Evolutionary conservation across 2,888 invertebrate genomes (phyloP).

Genomic region (Drosophila helvetica): DNA sequence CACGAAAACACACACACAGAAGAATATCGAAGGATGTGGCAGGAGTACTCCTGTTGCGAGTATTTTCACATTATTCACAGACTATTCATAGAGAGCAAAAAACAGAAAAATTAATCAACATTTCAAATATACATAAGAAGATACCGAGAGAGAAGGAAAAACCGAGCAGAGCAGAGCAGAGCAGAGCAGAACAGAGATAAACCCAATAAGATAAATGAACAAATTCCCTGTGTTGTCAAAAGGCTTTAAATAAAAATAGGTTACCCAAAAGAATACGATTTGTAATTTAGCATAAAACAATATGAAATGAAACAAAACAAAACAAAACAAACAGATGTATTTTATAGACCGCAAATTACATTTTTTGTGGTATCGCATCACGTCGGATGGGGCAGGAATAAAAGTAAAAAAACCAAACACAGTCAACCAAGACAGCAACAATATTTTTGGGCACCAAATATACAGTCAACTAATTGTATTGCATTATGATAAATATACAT

Average conservation of each 20-base stretch:
- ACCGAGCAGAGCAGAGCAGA: not conserved
- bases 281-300: constrained; percentile 48
- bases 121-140: constrained; percentile 10
- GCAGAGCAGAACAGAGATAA: constrained; percentile 17
- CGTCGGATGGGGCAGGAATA: constrained; percentile 2
- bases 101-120: constrained; percentile 20
- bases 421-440: constrained; percentile 57
- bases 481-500: constrained; percentile 37
- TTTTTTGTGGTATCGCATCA: constrained; percentile 12
- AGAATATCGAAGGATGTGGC: not conserved
- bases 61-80: constrained; percentile 18
- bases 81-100: constrained; percentile 19
- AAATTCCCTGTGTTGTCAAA: constrained; percentile 70
- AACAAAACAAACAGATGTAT: not conserved
- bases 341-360: constrained; percentile 31
- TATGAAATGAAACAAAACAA: constrained; percentile 16
- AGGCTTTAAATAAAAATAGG: constrained; percentile 64
- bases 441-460: constrained; percentile 76
- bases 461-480: constrained; percentile 52
- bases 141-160: not conserved
- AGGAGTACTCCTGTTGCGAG: not conserved
- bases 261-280: constrained; percentile 35
- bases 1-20: not conserved
- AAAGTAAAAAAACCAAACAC: constrained; percentile 16
- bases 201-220: constrained; percentile 42